Percentiles rank a stretch among this genome's conserved stretches.
Conservation (phyloP, 35 echinoderm and acorn worm genomes). For the Apostichopus japonicus region DNA sequence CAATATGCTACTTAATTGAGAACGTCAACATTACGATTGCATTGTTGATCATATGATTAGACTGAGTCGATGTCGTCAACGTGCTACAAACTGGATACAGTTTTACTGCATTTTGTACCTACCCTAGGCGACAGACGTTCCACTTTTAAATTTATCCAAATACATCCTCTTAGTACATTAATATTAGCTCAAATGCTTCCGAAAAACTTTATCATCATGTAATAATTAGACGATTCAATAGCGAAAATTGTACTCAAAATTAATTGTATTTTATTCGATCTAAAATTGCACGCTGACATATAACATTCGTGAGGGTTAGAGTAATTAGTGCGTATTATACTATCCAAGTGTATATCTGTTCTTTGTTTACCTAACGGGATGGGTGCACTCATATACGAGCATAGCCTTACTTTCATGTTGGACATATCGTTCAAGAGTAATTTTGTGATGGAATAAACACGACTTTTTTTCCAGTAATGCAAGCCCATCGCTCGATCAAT, state of each 20-base stretch:
- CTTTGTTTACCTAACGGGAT: not conserved
- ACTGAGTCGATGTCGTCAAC: not conserved
- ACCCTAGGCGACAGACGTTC: too few relatives aligned
- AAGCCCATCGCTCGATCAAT: too few relatives aligned
- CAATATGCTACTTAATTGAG: not conserved
- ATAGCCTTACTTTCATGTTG: not conserved
- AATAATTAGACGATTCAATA: too few relatives aligned
- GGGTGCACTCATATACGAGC: not conserved
- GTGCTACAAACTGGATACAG: not conserved
- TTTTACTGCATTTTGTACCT: too few relatives aligned
- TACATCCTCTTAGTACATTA: too few relatives aligned
- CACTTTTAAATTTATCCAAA: too few relatives aligned
- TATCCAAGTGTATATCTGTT: not conserved
- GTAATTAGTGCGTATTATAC: not conserved
- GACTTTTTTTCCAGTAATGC: too few relatives aligned
- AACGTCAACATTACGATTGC: not conserved
- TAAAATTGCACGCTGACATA: not conserved
- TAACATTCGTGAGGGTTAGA: not conserved
- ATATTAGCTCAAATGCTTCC: too few relatives aligned
- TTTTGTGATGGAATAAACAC: too few relatives aligned
- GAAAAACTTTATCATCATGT: too few relatives aligned
- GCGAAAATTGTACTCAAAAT: too few relatives aligned
- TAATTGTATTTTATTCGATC: not conserved
- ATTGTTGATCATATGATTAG: not conserved
- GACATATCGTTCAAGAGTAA: too few relatives aligned